A percentile compares a stretch with the other conserved stretches of the same genome.
Conservation (phyloP, 1,140 invertebrate species). For the Brachystomella parvula region DNA sequence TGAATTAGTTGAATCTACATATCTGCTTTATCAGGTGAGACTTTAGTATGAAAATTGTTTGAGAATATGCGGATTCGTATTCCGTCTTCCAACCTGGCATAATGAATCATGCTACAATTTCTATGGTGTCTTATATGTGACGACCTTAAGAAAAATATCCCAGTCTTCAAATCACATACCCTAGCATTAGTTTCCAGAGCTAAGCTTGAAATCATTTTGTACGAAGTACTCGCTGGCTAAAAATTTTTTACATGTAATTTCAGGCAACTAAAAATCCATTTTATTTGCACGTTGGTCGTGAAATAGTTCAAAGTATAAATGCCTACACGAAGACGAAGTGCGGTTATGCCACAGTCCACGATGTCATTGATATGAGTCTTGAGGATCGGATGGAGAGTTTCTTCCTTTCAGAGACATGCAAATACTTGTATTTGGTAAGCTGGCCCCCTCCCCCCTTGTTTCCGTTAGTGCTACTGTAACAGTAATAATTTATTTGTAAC, state of each 20-base stretch:
- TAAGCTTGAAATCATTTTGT: too few relatives aligned
- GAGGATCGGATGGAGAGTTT: slow-evolving; percentile 67
- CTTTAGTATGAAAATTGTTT: background rate
- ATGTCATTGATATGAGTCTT: slow-evolving; percentile 57
- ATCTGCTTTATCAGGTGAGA: slow-evolving; percentile 55
- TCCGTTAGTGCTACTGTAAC: background rate
- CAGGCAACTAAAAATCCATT: slow-evolving; percentile 63
- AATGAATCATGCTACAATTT: too few relatives aligned
- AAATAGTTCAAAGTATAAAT: slow-evolving; percentile 57
- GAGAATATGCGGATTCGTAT: background rate
- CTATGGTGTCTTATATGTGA: too few relatives aligned
- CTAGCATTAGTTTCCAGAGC: too few relatives aligned
- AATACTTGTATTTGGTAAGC: slow-evolving; percentile 60
- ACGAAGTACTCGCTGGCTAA: too few relatives aligned
- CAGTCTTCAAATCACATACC: too few relatives aligned
- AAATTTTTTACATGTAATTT: slow-evolving; percentile 43
- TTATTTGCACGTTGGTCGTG: slow-evolving; percentile 60
- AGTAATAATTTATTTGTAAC: too few relatives aligned
- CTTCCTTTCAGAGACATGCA: slow-evolving; percentile 63
- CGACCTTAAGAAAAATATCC: too few relatives aligned
- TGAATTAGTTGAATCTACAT: slow-evolving; percentile 61
- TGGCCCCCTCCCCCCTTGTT: background rate
- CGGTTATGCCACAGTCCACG: slow-evolving; percentile 63
- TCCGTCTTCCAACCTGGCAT: too few relatives aligned
- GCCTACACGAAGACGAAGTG: slow-evolving; percentile 53